Evolutionary conservation across 2,113 vertebrate species (phyloP), one percentile per base, ranked within the genome.

Genomic region (rabbit (Oryctolagus cuniculus)): DNA sequence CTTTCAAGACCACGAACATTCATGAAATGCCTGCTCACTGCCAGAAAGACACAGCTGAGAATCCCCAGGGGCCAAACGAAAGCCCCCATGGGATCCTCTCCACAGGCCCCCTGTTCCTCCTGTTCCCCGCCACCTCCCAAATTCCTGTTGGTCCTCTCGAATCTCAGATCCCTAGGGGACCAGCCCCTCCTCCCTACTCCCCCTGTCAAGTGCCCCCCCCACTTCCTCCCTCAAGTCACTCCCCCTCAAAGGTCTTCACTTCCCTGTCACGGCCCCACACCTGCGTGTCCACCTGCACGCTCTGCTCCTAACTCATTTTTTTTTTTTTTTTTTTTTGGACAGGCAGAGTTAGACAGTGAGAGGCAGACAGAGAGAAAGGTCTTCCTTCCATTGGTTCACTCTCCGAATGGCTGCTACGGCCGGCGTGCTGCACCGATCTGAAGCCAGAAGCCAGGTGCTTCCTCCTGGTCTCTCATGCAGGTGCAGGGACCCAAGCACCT

Each of bases 1-100:
- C n/a, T 17, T 36, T n/a, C 82, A 78, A 85, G 85, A 85, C 58
- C 94, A 67, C 61, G 74, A 38, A 78, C 66, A 80, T 79, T 67
- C 75, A 69, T 21, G 84, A 90, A 90, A 83, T 17, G 24, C 53
- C 70, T 75, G 80, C 27, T 67, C 38, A 21, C 13, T n/a, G 27
- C 64, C 22, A 78, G 85, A 81, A 90, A 21, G 77, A 53, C 69
- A 63, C 21, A 89, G 75, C 69, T 81, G 21, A 87, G 49, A 79
- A 79, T 15, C 22, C 31, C 55, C 7, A 6, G 17, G 24, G 29
- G 66, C 36, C 83, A 81, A 66, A n/a, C 29, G 49, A 55, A 36
- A 84, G 82, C 11, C 24, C 73, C 36, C 88, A 73, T 49, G 67
- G 79, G 64, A 55, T 44, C 24, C 69, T 69, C 64, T 34, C 89